Evolutionary conservation across 2,113 vertebrate species (phyloP), one percentile per base, ranked within the genome.

Genomic region (Uria lomvia): DNA sequence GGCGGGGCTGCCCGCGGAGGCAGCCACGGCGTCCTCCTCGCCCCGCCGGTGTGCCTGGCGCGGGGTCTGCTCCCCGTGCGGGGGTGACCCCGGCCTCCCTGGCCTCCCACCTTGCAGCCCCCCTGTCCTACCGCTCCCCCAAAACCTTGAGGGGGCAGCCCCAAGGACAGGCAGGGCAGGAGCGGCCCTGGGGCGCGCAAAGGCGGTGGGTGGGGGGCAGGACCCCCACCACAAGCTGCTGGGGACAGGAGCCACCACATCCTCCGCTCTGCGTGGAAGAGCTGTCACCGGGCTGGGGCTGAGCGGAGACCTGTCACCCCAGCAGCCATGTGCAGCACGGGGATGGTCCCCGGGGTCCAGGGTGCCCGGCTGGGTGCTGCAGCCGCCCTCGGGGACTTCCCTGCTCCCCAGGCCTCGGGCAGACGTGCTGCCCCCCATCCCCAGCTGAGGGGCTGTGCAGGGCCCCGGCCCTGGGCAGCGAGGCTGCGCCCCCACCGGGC

Each of bases 391-490:
- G 3, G 17, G 8, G 55, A 21, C 34, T 4, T 3, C 16, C 15
- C 20, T 56, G 20, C 15, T 50, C 20, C 10, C 13, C 21, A 40
- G 24, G 27, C 53, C 30, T 58, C 53, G 24, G 36, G 15, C 53
- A 67, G n/a, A 36, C 29, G 5, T 53, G 24, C 8, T 66, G 62
- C 3, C 12, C n/a, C 22, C 12, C 13, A 5, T 14, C 17, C 21
- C 23, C 29, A 29, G 42, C 21, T 34, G 43, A 11, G 11, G n/a
- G 30, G 6, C 3, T 12, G 24, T 3, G 2, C 49, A 34, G 22
- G 16, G 8, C 8, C 45, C 21, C 32, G 49, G 21, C 12, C 34
- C 38, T 18, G 42, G 29, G 38, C 60, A 75, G 15, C 0, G 1
- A 62, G 34, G 42, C 59, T 43, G 73, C 85, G 30, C 32, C 22